phyloP scores from a whole-genome alignment of 1,140 invertebrate genomes.

The Panulirus ornatus region DNA sequence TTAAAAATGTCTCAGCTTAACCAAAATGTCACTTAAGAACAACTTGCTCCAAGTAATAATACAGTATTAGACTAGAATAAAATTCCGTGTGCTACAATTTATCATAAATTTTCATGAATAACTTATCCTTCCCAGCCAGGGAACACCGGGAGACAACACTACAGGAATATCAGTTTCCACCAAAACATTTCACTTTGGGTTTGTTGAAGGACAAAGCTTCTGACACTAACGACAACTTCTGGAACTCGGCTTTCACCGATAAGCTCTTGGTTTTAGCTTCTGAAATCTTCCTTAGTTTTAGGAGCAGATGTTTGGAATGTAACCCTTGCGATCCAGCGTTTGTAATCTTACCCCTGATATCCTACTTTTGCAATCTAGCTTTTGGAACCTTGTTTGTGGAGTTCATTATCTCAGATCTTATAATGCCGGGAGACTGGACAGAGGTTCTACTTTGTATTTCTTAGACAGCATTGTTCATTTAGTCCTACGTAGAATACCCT shows the following conservation, averaged over 20 bases:
- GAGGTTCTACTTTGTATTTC: no score
- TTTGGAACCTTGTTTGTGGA: no score
- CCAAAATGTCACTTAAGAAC: background rate
- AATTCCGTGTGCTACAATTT: background rate
- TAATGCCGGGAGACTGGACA: no score
- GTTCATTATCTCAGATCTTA: no score
- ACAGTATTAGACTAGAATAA: conserved; percentile 8
- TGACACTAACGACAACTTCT: background rate
- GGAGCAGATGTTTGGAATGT: background rate
- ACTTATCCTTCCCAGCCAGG: background rate
- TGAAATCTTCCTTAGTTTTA: no score
- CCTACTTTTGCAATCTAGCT: no score
- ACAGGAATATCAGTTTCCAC: background rate
- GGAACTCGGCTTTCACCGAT: background rate
- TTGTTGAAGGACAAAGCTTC: background rate
- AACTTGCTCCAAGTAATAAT: background rate
- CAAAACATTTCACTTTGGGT: background rate
- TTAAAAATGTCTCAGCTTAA: background rate
- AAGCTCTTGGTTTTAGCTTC: background rate
- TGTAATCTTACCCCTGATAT: no score
- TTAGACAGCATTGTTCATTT: no score
- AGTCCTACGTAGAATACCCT: no score
- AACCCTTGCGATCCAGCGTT: background rate
- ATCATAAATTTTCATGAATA: background rate
- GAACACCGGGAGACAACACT: background rate